A percentile compares a stretch with the other conserved stretches of the same genome.
Conservation (phyloP, 2,888 invertebrate genomes). For the Cyclophora punctaria region DNA sequence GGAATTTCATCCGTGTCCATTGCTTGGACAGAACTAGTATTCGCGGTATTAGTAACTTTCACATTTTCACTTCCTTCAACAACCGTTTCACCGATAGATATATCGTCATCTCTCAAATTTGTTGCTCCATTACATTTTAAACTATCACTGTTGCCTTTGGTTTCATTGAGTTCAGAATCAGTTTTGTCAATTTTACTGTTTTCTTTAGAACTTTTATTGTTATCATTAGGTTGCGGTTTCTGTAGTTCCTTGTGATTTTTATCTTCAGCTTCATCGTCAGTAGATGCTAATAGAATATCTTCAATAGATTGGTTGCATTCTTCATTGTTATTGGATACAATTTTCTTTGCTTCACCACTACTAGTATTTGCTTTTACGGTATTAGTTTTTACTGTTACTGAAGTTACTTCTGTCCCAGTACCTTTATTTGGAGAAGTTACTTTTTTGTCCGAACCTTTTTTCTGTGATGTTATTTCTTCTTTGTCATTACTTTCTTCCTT, state of each 20-base stretch:
- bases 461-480: not conserved
- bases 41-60: constrained; percentile 1
- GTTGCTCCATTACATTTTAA: constrained; percentile 14
- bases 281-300: constrained; percentile 46
- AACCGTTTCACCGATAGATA: constrained; percentile 35
- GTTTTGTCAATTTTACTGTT: not conserved
- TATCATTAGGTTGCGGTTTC: not conserved
- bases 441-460: constrained; percentile 2
- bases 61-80: constrained; percentile 15
- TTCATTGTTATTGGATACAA: constrained; percentile 24
- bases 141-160: constrained; percentile 4
- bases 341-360: no score
- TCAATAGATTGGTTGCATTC: constrained; percentile 35
- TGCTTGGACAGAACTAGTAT: constrained; percentile 10
- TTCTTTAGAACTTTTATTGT: not conserved
- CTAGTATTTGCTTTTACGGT: constrained; percentile 10
- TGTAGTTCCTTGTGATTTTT: not conserved
- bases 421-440: constrained; percentile 8
- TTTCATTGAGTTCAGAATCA: not conserved
- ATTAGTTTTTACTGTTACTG: constrained; percentile 18
- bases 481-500: constrained; percentile 1
- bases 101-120: constrained; percentile 36
- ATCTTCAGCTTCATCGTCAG: constrained; percentile 35
- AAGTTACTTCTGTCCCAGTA: no score
- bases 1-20: constrained; percentile 1